These are phyloP conservation scores for Perca schrenkii DNA, from an alignment of 2,113 vertebrate species.

Conservation along the genomic window DNA sequence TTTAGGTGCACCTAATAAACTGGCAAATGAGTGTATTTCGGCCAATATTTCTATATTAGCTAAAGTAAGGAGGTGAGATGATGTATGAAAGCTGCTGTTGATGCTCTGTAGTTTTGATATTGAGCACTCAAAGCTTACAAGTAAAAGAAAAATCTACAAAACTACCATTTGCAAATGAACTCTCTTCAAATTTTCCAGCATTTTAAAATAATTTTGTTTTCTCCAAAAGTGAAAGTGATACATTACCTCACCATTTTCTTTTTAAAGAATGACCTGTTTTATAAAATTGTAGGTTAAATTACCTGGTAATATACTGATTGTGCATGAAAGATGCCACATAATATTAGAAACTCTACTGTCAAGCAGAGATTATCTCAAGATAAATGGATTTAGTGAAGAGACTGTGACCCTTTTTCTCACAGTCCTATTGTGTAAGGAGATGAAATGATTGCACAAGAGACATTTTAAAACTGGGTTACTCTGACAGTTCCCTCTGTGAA, in stretches of 20 bases:
- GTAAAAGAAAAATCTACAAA: conserved; percentile 16
- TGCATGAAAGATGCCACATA: conserved; percentile 5
- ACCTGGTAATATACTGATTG: conserved; percentile 16
- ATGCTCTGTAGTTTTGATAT: not conserved
- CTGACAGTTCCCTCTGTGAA: conserved; percentile 77
- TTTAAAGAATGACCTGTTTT: not conserved
- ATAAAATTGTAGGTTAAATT: not conserved
- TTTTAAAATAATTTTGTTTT: not conserved
- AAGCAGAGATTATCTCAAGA: conserved; percentile 41
- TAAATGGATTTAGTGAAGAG: conserved; percentile 44
- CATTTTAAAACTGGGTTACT: conserved; percentile 79
- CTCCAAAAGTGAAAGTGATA: not conserved
- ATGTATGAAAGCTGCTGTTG: not conserved
- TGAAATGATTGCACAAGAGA: conserved; percentile 70
- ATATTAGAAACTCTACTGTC: conserved; percentile 26
- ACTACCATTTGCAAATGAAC: not conserved
- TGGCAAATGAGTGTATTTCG: no score
- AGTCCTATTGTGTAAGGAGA: conserved; percentile 67
- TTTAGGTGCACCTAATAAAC: no score
- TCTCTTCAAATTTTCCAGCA: not conserved
- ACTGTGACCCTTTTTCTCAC: conserved; percentile 48
- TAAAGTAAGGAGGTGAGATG: not conserved
- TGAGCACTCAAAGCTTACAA: conserved; percentile 4
- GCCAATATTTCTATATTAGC: no score
- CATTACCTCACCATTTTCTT: not conserved